phyloP scores from a whole-genome alignment of 2,113 vertebrate species.

The Pyrgilauda ruficollis region DNA sequence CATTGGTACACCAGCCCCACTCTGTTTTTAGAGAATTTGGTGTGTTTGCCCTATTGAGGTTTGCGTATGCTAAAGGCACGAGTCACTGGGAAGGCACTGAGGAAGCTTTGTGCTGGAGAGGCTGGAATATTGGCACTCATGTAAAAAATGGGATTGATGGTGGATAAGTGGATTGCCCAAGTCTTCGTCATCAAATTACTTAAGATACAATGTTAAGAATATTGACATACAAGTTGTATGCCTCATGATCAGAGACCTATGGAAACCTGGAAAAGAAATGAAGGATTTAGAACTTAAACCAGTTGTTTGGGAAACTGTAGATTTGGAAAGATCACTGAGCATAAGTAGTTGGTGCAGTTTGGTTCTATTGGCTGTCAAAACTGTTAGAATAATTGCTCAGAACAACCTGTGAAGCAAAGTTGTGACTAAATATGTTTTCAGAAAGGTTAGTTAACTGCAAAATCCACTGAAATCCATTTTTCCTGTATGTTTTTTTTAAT shows the following conservation, averaged over 20 bases:
- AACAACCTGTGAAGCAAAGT: background rate
- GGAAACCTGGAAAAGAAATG: background rate
- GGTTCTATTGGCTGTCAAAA: background rate
- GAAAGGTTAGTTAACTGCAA: background rate
- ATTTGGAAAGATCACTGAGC: background rate
- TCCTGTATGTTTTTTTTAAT: too few relatives aligned
- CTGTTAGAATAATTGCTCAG: background rate
- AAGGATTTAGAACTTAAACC: background rate
- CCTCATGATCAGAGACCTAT: background rate
- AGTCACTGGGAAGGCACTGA: background rate
- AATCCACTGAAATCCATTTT: background rate
- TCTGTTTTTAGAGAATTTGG: background rate
- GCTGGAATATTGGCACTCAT: background rate
- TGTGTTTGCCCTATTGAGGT: background rate
- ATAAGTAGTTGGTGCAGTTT: background rate
- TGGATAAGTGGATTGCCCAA: background rate
- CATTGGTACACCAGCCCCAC: background rate
- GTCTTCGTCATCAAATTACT: background rate
- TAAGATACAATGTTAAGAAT: background rate
- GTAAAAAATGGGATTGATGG: background rate
- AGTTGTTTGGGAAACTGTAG: background rate
- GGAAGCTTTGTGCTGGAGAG: background rate
- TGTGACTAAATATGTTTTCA: background rate
- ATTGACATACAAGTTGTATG: background rate
- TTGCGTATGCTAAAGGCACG: background rate